Evolutionary conservation across 2,797 vertebrate genomes (phyloP).

Genomic region (Valencia hispanica): DNA sequence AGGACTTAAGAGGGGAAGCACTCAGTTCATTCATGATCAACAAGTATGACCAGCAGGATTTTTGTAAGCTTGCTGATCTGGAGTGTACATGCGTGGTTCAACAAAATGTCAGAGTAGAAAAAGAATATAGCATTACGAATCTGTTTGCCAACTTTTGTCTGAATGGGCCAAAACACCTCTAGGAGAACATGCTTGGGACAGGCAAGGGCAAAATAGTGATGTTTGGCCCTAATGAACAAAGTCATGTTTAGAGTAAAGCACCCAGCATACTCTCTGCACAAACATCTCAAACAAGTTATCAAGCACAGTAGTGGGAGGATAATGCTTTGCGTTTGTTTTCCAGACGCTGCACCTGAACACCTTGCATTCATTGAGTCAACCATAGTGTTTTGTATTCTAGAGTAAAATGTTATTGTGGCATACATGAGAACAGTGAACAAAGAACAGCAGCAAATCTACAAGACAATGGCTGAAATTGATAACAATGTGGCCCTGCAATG

Average conservation of each 20-base stretch:
- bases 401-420: neutral
- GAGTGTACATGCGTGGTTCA: neutral
- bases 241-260: neutral
- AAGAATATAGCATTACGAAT: neutral
- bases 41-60: neutral
- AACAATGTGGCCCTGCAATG: neutral
- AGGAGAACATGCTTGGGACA: neutral
- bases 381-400: too few relatives aligned
- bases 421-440: neutral
- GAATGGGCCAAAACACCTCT: neutral
- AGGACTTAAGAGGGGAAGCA: neutral
- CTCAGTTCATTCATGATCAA: neutral
- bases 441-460: neutral
- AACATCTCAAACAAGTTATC: neutral
- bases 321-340: neutral
- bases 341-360: neutral
- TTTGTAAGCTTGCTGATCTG: neutral
- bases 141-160: neutral
- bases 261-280: too few relatives aligned
- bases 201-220: neutral
- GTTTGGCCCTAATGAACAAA: neutral
- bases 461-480: neutral
- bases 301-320: neutral
- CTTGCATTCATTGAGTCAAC: neutral
- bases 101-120: neutral